Evolutionary conservation across 2,113 vertebrate species (phyloP), one percentile per base, ranked within the genome.

Genomic region (Eublepharis macularius): DNA sequence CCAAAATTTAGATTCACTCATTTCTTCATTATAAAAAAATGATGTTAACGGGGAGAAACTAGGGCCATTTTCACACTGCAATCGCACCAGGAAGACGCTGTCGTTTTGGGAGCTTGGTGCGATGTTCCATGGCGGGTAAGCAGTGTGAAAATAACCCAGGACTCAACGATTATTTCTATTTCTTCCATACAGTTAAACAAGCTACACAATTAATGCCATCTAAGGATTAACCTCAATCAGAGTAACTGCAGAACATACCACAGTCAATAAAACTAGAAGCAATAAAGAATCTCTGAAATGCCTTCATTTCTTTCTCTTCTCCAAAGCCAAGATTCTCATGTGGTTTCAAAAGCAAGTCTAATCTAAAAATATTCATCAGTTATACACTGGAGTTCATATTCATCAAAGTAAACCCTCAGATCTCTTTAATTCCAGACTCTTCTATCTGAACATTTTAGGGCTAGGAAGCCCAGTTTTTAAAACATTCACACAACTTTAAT

Each of bases 211-310:
- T 89, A 89, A 80, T 87, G 91, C n/a, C n/a, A n/a, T n/a, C n/a
- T n/a, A n/a, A n/a, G 75, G 86, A 82, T 91, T 93, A 88, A 91
- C 80, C 34, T 89, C 88, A 86, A 5, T 80, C 26, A 57, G 93
- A 94, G 84, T 86, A 34, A 80, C 86, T 90, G 89, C 63, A 69
- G 91, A 87, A 34, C 60, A 87, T 88, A 87, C 12, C 60, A 86
- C 81, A 76, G n/a, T 76, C 78, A 90, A 84, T 84, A 91, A 85
- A 89, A 84, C 65, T 76, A 78, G 80, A 90, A 85, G 80, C 70
- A 90, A 82, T 72, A 87, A 87, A 92, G 92, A 92, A 82, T 88
- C 87, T 86, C 9, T 83, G 86, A 90, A 92, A 88, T n/a, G n/a
- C 54, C 89, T 73, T 76, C 65, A 90, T 49, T 24, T 78, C 65